Evolutionary conservation across 2,888 invertebrate species (phyloP), one percentile per base, ranked within the genome.

Genomic region (Dryobota labecula): DNA sequence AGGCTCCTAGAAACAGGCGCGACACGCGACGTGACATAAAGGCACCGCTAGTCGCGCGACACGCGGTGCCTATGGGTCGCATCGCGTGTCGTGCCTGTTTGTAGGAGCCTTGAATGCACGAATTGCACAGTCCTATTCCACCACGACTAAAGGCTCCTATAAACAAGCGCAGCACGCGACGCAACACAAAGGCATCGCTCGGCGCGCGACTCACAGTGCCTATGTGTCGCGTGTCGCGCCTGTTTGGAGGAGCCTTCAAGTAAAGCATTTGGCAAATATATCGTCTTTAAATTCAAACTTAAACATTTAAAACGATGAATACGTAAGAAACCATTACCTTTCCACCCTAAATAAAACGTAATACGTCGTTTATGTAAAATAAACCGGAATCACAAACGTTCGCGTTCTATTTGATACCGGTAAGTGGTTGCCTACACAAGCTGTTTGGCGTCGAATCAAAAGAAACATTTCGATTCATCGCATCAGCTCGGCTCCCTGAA

Each of bases 391-490:
- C 51, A 56, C 57, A 60, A 70, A 60, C 63, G 57, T 41, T 71
- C 38, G 9, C 71, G 57, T 71, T 76, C 69, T 56, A 63, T 73
- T 80, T 77, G 83, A 73, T 63, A 70, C 69, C 62, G 43, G 70
- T 67, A 78, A 83, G 74, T 73, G 73, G 54, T 53, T 78, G 70
- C 64, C 78, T 67, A 79, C 78, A 78, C 70, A 74, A 74, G 71
- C 68, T 86, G 78, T 86, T 86, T 84, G 83, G 75, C 73, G 67
- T 76, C 41, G 72, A 84, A 84, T 86, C 85, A 84, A 88, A 87
- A 85, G 86, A 88, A 88, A 87, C 84, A 80, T 83, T 84, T 65
- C 78, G 76, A 86, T 87, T 86, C 76, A 70, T 83, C 82, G 86
- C 85, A 85, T 86, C 86, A 83, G 71, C 77, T 76, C 73, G 66